Conservation (phyloP, 1,140 invertebrate species). For the Zaprionus ghesquierei region DNA sequence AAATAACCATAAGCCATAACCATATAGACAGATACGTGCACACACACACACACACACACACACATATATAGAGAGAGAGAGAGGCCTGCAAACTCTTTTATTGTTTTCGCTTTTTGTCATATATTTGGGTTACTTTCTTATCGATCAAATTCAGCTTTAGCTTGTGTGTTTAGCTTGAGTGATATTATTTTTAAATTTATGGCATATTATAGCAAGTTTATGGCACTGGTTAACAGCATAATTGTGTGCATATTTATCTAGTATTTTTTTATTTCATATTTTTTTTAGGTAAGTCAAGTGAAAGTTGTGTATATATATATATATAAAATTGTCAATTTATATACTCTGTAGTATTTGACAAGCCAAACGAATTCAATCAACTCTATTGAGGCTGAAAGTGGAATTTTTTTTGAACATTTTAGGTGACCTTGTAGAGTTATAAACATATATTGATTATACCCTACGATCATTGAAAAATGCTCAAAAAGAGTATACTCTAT, state of each 20-base stretch:
- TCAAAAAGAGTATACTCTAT: no score
- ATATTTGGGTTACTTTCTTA: conserved; percentile 36
- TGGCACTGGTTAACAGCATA: neutral
- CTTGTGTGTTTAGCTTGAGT: neutral
- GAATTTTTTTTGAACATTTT: neutral
- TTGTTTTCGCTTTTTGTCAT: neutral
- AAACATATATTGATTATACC: no score
- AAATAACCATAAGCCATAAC: conserved; percentile 67
- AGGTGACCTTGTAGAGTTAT: neutral
- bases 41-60: conserved; percentile 24
- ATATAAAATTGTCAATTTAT: neutral
- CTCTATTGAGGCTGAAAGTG: neutral
- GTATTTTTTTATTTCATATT: neutral
- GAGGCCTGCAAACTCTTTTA: neutral
- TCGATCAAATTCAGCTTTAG: conserved; percentile 49
- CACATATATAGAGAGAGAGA: neutral
- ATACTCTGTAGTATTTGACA: neutral
- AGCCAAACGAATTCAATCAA: neutral
- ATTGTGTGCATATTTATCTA: neutral
- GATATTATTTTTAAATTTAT: neutral
- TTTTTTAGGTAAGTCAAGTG: neutral
- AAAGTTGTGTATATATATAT: no score
- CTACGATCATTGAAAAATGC: no score
- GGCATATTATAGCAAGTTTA: neutral
- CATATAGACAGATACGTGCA: conserved; percentile 41